Conservation (phyloP, 2,797 vertebrate genomes). For the Columba guinea region DNA sequence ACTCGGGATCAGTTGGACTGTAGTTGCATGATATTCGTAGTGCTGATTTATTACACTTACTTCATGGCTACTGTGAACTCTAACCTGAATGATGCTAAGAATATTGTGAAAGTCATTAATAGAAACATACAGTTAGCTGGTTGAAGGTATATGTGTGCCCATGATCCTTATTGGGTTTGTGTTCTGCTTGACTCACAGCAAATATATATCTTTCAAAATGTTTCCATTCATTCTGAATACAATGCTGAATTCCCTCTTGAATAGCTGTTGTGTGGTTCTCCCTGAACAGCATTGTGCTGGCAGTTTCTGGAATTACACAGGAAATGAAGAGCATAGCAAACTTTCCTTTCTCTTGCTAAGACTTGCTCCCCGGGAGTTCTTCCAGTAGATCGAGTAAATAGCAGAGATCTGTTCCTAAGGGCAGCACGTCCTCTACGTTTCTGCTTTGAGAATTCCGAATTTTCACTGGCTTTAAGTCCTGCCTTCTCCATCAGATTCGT, state of each 20-base stretch:
- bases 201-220: constrained; percentile 51
- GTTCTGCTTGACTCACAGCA: neutral
- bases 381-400: constrained; percentile 62
- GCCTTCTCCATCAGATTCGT: constrained; percentile 24
- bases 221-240: constrained; percentile 60
- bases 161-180: neutral
- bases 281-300: constrained; percentile 59
- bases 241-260: constrained; percentile 56
- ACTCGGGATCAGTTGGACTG: constrained; percentile 3
- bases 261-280: constrained; percentile 50
- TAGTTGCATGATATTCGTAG: constrained; percentile 31
- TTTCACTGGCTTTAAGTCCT: constrained; percentile 33
- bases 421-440: constrained; percentile 21
- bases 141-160: constrained; percentile 12
- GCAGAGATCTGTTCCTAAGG: constrained; percentile 30
- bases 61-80: constrained; percentile 22
- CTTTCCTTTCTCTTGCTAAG: constrained; percentile 58
- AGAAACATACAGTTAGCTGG: neutral
- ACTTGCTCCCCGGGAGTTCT: constrained; percentile 38
- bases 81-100: neutral
- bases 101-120: neutral
- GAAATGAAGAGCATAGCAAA: constrained; percentile 65
- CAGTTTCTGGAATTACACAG: constrained; percentile 67
- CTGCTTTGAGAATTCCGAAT: constrained; percentile 39
- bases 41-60: constrained; percentile 13